Conservation (phyloP, 2,113 vertebrate species). For the Porphyrio hochstetteri region DNA sequence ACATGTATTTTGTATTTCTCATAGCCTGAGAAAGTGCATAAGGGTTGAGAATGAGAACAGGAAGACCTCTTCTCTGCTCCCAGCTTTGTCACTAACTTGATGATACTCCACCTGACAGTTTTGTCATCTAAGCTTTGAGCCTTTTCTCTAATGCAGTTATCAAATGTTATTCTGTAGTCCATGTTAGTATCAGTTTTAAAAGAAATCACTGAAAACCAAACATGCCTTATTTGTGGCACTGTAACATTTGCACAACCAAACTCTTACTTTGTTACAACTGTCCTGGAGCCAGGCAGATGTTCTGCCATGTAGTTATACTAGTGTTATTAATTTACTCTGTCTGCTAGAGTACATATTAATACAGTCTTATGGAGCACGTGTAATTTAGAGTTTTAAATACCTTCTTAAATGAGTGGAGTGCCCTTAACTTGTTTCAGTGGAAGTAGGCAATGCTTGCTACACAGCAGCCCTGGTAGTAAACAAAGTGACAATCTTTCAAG, state of each 20-base stretch:
- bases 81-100: background rate
- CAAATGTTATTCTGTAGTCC: background rate
- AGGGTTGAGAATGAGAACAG: background rate
- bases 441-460: background rate
- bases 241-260: background rate
- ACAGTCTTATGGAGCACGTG: background rate
- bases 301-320: background rate
- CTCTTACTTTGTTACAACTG: background rate
- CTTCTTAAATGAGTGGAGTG: background rate
- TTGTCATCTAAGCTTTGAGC: background rate
- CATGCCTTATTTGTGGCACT: background rate
- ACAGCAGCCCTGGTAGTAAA: background rate
- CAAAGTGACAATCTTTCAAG: background rate
- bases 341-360: background rate
- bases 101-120: background rate
- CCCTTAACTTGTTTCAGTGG: background rate
- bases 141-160: background rate
- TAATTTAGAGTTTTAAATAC: background rate
- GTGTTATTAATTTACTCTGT: background rate
- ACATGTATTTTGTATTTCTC: background rate
- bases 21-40: background rate
- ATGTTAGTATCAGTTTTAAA: background rate
- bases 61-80: background rate
- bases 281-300: background rate
- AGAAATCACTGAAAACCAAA: background rate